Base-by-base conservation (phyloP, 2,888 invertebrate genomes). In the Hypercompe scribonia region DNA sequence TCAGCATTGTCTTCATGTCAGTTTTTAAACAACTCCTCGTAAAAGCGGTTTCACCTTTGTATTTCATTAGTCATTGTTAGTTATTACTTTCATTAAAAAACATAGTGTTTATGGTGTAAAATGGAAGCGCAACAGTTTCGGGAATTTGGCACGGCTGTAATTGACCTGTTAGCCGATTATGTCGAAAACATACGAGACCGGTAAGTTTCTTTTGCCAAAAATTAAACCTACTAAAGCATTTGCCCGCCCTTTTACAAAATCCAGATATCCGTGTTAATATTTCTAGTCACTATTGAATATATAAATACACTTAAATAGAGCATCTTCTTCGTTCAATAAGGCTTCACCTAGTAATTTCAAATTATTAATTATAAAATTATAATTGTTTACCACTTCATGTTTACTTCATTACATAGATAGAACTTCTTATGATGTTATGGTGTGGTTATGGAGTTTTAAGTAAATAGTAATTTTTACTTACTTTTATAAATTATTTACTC, bases 131-230 rank as follows among this genome's bases (percentile, higher is more conserved):
- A 97, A 84, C 96, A 98, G 89, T 98, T 98, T 93, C 96, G 97
- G 78, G 97, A 97, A 84, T 98, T 98, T 88, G 99, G 98, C 50
- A 98, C 97, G 89, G 98, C 98, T 42, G 97, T 98, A 76, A 97
- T 99, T 78, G 99, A 99, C 91, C 97, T 98, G 88, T 97, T 99
- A 46, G 98, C 98, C n/a, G 97, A 99, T 91, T 99, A 99, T 91
- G 95, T 97, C 80, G 98, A 99, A 81, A 97, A 96, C 83, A 97
- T 99, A 79, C 96, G 98, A 86, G 97, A 98, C 81, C 97, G 97
- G 97, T 97, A 95, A 91, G 96, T 85, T 61, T 39, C 7, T 36
- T 69, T 39, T 61, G 8, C 18, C 7, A 61, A 61, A 61, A 28
- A 58, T 3, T 58, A 21, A n/a, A 58, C 3, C 28, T 58, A n/a